Base-by-base conservation (phyloP, 2,888 invertebrate species). In the Lithophane semibrunnea region DNA sequence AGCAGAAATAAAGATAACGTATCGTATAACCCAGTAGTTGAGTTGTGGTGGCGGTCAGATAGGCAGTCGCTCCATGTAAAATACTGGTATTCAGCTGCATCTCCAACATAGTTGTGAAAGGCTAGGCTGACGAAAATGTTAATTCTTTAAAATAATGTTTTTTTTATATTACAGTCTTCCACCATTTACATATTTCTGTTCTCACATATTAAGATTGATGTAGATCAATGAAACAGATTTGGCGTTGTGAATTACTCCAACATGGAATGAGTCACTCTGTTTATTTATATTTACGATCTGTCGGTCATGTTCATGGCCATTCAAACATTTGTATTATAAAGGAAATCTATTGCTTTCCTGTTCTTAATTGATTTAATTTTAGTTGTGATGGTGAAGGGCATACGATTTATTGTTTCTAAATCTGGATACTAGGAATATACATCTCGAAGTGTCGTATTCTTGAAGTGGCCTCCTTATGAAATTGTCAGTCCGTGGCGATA, bases 241-340 rank as follows among this genome's bases (percentile, higher is more conserved):
- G 7, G 8, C 52, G 47, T 13, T 29, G 10, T 56, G 5, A 63
- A 52, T 44, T 52, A 67, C 13, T 56, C 18, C 37, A 49, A 70
- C 66, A 49, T 58, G 47, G 18, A 56, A 79, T 80, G 75, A 71
- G 67, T 74, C 83, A 79, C 67, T 86, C 60, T 68, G 71, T 84
- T 88, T 84, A 84, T 75, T 75, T 75, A 75, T 88, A 84, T 85
- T 80, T 60, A 84, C 72, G 85, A 80, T 80, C 44, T 44, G 44
- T 52, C 72, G 80, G 85, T 80, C 80, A 84, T 58, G 80, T 56
- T 66, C 80, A 80, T 9, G 85, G 85, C 61, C 65, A 37, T n/a
- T 21, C 42, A 66, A 80, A 84, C 42, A 54, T 65, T 63, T 29
- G 24, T 60, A 24, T 56, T 58, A 68, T 69, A 18, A 60, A 54